phyloP scores from a whole-genome alignment of 2,797 vertebrate species.

The Acanthopagrus latus region DNA sequence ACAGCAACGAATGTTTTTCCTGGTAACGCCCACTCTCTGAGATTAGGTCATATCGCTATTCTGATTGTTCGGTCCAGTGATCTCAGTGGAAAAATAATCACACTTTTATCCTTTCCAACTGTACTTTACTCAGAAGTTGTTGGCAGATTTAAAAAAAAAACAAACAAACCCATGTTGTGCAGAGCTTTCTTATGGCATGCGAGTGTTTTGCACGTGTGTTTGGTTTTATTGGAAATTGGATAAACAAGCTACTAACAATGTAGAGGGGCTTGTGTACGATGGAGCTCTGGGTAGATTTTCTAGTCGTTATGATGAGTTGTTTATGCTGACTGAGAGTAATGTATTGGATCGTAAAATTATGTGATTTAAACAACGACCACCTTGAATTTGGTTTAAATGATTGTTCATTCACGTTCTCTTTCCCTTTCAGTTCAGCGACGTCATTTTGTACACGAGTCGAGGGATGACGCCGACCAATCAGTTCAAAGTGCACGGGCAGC shows the following conservation, averaged over 20 bases:
- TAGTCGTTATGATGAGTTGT: constrained; percentile 3
- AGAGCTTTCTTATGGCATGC: neutral
- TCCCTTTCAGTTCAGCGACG: constrained; percentile 91
- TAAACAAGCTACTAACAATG: neutral
- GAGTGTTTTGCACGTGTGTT: constrained; percentile 3
- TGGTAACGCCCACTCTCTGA: constrained; percentile 85
- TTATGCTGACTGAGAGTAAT: neutral
- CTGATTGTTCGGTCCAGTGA: constrained; percentile 50
- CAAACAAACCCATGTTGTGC: constrained; percentile 25
- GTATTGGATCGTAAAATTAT: neutral
- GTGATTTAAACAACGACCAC: neutral
- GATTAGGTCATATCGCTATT: constrained; percentile 47
- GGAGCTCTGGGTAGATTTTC: neutral
- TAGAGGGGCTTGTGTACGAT: neutral
- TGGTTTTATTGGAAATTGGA: constrained; percentile 5
- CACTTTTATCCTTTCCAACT: constrained; percentile 36
- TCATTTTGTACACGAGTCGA: constrained; percentile 95
- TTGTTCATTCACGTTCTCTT: neutral
- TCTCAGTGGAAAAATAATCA: constrained; percentile 47
- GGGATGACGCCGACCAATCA: constrained; percentile 95
- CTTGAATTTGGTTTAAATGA: neutral
- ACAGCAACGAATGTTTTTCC: constrained; percentile 99
- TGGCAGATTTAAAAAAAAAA: constrained; percentile 28
- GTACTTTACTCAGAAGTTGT: constrained; percentile 30
- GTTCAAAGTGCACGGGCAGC: constrained; percentile 96